phyloP scores from a whole-genome alignment of 1,140 invertebrate genomes.

The Panonychus citri region DNA sequence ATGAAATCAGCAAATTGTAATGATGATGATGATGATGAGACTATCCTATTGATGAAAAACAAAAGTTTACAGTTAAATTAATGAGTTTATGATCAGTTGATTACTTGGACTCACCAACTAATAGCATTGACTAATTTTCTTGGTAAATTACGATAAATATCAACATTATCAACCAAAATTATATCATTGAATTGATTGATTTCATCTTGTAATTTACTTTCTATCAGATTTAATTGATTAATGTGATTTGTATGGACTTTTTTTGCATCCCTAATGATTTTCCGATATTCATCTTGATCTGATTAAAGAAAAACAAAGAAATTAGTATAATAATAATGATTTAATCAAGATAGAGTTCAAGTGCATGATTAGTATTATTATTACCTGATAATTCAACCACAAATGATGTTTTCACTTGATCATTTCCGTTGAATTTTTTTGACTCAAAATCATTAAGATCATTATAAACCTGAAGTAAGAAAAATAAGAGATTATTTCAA shows the following conservation, averaged over 20 bases:
- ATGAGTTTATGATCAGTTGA: neutral
- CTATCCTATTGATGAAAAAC: neutral
- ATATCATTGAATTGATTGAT: conserved; percentile 6
- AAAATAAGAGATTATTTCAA: neutral
- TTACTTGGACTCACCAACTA: conserved; percentile 5
- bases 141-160: conserved; percentile 14
- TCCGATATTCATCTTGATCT: neutral
- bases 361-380: neutral
- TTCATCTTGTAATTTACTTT: conserved; percentile 6
- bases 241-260: too few relatives aligned
- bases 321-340: neutral
- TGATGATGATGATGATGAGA: too few relatives aligned
- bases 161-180: conserved; percentile 7
- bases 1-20: conserved; percentile 5
- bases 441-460: too few relatives aligned
- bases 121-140: conserved; percentile 10
- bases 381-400: conserved; percentile 2
- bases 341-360: neutral
- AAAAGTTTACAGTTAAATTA: too few relatives aligned
- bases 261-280: neutral
- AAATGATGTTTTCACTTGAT: neutral
- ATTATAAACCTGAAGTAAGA: neutral
- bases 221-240: too few relatives aligned
- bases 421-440: too few relatives aligned
- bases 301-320: neutral